phyloP scores from a whole-genome alignment of 2,888 invertebrate genomes.

The Villa cingulata region DNA sequence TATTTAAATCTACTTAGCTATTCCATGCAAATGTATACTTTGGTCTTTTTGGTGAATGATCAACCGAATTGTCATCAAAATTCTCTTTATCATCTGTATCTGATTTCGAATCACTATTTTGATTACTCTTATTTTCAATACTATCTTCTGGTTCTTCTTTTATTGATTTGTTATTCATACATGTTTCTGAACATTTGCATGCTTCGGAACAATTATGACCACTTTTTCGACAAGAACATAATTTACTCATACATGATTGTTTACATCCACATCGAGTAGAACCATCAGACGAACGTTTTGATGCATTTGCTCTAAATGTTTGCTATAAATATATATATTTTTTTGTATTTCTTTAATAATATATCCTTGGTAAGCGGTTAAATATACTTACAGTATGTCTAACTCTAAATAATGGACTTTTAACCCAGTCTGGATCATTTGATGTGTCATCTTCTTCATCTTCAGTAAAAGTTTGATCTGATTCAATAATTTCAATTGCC shows the following conservation, averaged over 20 bases:
- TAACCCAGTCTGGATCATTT: slow-evolving; percentile 56
- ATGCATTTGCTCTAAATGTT: no score
- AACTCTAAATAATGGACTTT: slow-evolving; percentile 39
- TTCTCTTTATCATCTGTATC: not conserved
- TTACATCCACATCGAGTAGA: slow-evolving; percentile 47
- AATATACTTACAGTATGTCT: not conserved
- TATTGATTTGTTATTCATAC: slow-evolving; percentile 25
- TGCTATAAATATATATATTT: not conserved
- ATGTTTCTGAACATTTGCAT: slow-evolving; percentile 43
- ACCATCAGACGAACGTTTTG: slow-evolving; percentile 45
- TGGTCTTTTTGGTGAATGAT: slow-evolving; percentile 4
- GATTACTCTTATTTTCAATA: slow-evolving; percentile 4
- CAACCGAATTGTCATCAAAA: not conserved
- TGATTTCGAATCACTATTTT: not conserved
- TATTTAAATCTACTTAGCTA: not conserved
- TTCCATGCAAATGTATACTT: not conserved
- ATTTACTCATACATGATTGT: slow-evolving; percentile 40
- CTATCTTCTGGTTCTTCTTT: not conserved
- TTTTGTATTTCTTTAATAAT: not conserved
- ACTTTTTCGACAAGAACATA: slow-evolving; percentile 47
- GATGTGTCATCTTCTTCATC: slow-evolving; percentile 29
- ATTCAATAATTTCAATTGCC: not conserved
- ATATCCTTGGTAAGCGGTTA: not conserved
- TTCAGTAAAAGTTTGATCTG: not conserved
- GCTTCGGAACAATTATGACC: slow-evolving; percentile 34